Evolutionary conservation across 2,888 invertebrate genomes (phyloP), one percentile per base, ranked within the genome.

Genomic region (Myopa tessellatipennis): DNA sequence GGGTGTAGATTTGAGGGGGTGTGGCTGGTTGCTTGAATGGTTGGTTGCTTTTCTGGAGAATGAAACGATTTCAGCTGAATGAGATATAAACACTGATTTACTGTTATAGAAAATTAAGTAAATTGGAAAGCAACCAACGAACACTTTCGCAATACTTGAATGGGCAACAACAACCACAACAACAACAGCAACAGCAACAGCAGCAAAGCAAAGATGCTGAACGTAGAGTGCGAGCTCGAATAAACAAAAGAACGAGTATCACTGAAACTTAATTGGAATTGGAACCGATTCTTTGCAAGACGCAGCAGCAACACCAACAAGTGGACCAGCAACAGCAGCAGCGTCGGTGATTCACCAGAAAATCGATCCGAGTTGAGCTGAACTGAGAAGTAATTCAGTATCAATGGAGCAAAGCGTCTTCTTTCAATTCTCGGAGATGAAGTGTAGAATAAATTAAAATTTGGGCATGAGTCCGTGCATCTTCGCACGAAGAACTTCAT

Each of bases 81-180:
- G 61, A 77, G 77, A 80, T 71, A 81, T 82, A 83, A 84, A 83
- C 85, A 85, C 80, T 84, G 84, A 85, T 83, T 85, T 84, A 84
- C 85, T 83, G 83, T 85, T 86, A 83, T 83, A 82, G 85, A 82
- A 86, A 86, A 86, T 86, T 85, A 86, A 71, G 65, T 55, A 76
- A 76, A 76, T 76, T 69, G 68, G 69, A 75, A 75, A 75, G 16
- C 40, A 52, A 69, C n/a, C 14, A 50, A 40, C 38, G 5, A 34
- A 63, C 5, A 63, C 34, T 34, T 65, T 61, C 6, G 61, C 4
- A 61, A 61, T 5, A 18, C 2, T 10, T 5, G 5, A 10, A 14
- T 58, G 8, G 16, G 18, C 18, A 26, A 26, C 26, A 50, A 61
- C 26, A 26, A 26, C 26, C 1, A 26, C 1, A 26, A 26, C 1